Percentiles rank a stretch among this genome's conserved stretches.
These are phyloP conservation scores for Cantharis rufa DNA, from an alignment of 2,888 invertebrate genomes.

Conservation along the genomic window DNA sequence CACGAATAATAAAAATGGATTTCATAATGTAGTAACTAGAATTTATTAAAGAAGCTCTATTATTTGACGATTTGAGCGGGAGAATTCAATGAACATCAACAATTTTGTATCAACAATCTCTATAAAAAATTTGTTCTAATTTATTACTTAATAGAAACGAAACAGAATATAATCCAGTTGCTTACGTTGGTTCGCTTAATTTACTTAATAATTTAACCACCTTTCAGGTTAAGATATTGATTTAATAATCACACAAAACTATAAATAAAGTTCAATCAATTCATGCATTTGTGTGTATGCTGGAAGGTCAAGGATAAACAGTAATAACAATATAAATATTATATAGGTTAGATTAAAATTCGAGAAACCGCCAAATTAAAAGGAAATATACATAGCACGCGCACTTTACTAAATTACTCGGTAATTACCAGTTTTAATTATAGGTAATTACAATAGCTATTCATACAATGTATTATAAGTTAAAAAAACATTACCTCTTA, in stretches of 20 bases:
- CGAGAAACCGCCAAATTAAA: background rate
- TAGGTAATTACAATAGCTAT: background rate
- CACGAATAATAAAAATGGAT: too few relatives aligned
- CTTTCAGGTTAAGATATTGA: background rate
- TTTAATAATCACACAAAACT: background rate
- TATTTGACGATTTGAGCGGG: background rate
- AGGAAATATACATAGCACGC: background rate
- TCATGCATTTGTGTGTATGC: background rate
- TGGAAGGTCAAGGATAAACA: conserved; percentile 6
- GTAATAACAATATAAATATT: background rate
- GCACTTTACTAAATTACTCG: background rate
- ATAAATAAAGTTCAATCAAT: background rate
- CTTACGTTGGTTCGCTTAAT: background rate
- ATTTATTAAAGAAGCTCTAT: background rate
- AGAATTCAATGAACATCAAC: background rate
- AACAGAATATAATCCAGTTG: background rate
- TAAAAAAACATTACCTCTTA: background rate
- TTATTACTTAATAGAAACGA: background rate
- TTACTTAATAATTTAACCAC: background rate
- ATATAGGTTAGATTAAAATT: background rate
- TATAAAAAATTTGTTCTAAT: background rate
- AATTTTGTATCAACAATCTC: too few relatives aligned
- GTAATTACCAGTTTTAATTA: background rate
- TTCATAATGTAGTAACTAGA: too few relatives aligned
- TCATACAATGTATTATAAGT: background rate